Conservation (phyloP, 2,888 invertebrate species). For the Eubasilissa splendida region DNA sequence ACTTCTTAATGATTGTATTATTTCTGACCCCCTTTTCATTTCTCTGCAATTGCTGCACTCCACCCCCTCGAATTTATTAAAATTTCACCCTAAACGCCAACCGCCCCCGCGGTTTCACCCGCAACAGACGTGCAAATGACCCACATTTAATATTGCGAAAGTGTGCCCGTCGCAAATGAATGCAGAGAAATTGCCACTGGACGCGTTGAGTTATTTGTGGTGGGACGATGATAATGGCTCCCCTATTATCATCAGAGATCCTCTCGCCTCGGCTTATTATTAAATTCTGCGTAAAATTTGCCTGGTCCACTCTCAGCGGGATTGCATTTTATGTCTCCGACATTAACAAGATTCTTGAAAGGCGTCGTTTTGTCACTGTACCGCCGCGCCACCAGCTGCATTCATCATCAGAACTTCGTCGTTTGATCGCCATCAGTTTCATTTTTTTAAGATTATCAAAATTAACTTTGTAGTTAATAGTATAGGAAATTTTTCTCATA, state of each 20-base stretch:
- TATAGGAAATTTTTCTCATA: too few species aligned
- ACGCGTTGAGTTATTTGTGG: background rate
- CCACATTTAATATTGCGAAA: conserved; percentile 7
- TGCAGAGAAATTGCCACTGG: conserved; percentile 27
- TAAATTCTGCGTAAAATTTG: conserved; percentile 16
- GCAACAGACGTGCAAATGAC: background rate
- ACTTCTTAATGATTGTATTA: too few species aligned
- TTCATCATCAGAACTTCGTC: too few species aligned
- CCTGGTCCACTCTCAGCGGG: background rate
- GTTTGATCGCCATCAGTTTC: too few species aligned
- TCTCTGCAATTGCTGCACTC: background rate
- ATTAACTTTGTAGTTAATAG: too few species aligned
- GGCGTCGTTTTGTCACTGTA: too few species aligned
- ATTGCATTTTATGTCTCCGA: background rate
- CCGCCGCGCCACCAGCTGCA: too few species aligned
- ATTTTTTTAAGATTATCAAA: too few species aligned
- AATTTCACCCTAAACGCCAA: background rate
- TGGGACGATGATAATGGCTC: conserved; percentile 25
- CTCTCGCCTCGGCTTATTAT: conserved; percentile 19
- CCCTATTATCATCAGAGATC: conserved; percentile 20
- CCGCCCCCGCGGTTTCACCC: too few species aligned
- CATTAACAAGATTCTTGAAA: too few species aligned
- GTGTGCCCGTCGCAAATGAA: conserved; percentile 10
- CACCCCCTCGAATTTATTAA: background rate
- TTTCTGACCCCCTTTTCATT: too few species aligned